Conservation (phyloP, 1,140 invertebrate genomes). For the Brachionus angularis region DNA sequence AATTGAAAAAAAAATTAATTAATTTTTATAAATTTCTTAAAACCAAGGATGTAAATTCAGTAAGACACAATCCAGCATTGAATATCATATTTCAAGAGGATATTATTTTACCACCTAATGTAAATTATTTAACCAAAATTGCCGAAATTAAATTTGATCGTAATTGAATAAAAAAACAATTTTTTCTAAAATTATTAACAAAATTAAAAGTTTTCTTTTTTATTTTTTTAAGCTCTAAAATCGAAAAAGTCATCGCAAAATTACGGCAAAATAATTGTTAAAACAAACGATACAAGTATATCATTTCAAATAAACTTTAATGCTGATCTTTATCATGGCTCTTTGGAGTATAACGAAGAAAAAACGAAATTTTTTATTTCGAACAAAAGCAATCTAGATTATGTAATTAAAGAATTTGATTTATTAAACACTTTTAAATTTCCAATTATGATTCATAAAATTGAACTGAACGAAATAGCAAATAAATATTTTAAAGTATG, state of each 20-base stretch:
- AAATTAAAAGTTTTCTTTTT: not conserved
- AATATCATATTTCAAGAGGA: not conserved
- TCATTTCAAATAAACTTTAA: slow-evolving; percentile 2
- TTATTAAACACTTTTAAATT: not conserved
- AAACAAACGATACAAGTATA: slow-evolving; percentile 30
- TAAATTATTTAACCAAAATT: slow-evolving; percentile 30
- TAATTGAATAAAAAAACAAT: not conserved
- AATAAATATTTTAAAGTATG: slow-evolving; percentile 24
- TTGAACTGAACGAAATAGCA: slow-evolving; percentile 18
- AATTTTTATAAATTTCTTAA: not conserved
- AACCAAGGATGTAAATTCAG: not conserved
- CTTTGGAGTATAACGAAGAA: not conserved
- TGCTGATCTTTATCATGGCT: slow-evolving; percentile 13
- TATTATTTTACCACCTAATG: not conserved
- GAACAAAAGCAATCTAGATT: no score
- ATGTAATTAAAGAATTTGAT: no score
- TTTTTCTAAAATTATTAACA: not conserved
- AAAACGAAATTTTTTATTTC: not conserved
- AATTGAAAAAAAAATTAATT: not conserved
- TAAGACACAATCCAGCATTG: slow-evolving; percentile 1
- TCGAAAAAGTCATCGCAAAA: not conserved
- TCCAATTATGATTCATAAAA: slow-evolving; percentile 10
- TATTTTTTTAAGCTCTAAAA: not conserved
- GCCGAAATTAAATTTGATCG: slow-evolving; percentile 33
- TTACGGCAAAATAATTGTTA: slow-evolving; percentile 15